These are phyloP conservation scores for Phyllostomus discolor DNA, from an alignment of 2,113 vertebrate genomes.

Conservation along the genomic window DNA sequence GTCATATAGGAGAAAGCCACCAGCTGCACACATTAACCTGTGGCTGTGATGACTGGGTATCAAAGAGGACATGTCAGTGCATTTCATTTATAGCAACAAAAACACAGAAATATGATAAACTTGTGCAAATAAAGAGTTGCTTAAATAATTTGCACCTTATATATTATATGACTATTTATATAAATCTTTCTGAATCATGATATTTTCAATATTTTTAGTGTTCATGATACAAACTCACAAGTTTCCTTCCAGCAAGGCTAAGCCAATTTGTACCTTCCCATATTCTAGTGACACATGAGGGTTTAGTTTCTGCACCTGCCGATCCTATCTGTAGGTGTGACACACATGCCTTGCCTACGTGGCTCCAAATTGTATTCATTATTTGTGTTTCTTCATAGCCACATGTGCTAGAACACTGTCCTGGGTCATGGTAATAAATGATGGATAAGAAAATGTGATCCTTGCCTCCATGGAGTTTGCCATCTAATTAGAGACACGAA, in stretches of 20 bases:
- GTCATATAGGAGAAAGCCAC: conserved; percentile 50
- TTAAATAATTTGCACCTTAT: neutral
- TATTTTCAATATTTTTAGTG: neutral
- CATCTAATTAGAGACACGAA: neutral
- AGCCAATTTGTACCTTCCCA: neutral
- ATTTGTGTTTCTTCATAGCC: neutral
- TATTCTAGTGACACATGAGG: neutral
- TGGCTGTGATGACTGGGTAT: conserved; percentile 57
- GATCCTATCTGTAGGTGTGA: neutral
- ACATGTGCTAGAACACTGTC: neutral
- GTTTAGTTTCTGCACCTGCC: neutral
- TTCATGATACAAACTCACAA: neutral
- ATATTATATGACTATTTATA: neutral
- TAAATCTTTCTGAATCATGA: neutral
- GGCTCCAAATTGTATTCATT: neutral
- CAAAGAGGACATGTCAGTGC: conserved; percentile 26
- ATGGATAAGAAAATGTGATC: neutral
- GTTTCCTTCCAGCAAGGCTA: neutral
- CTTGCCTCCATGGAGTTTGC: neutral
- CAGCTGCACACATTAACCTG: conserved; percentile 10
- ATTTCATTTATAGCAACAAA: neutral
- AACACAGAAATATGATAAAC: neutral
- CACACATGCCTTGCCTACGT: neutral
- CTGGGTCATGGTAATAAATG: neutral
- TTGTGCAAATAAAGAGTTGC: neutral